These are phyloP conservation scores for Drosophila sechellia DNA, from an alignment of 1,140 invertebrate genomes.

Conservation along the genomic window DNA sequence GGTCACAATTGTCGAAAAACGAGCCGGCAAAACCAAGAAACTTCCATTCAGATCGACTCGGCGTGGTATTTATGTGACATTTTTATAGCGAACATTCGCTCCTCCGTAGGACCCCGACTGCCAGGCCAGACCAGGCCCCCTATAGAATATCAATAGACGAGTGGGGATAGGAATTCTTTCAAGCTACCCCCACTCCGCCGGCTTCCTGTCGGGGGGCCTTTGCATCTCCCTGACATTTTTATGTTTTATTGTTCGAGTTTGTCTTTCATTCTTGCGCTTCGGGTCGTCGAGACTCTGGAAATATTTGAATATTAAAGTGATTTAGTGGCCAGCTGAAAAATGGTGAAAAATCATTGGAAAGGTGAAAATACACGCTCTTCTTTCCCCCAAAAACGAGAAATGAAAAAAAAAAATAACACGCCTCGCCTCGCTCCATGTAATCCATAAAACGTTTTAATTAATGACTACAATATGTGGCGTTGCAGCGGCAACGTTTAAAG, in stretches of 20 bases:
- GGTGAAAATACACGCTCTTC: constrained; percentile 43
- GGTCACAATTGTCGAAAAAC: constrained; percentile 60
- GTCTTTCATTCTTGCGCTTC: constrained; percentile 32
- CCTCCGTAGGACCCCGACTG: constrained; percentile 41
- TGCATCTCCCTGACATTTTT: constrained; percentile 72
- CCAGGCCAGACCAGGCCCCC: constrained; percentile 8
- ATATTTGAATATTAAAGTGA: constrained; percentile 82
- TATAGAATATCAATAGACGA: constrained; percentile 51
- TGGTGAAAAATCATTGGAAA: constrained; percentile 73
- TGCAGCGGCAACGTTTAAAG: constrained; percentile 61
- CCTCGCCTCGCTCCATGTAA: constrained; percentile 62
- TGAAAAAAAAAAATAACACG: constrained; percentile 9
- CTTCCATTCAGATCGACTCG: constrained; percentile 54
- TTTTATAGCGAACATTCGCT: constrained; percentile 67
- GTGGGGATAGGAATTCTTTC: constrained; percentile 26
- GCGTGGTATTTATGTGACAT: constrained; percentile 76
- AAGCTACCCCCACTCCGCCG: constrained; percentile 16
- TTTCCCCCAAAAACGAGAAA: not conserved
- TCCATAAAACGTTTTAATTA: constrained; percentile 83
- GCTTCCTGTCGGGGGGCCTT: constrained; percentile 60
- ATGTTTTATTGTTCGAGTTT: constrained; percentile 77
- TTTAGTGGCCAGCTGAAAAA: constrained; percentile 76
- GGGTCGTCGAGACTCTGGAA: constrained; percentile 34
- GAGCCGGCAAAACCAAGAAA: constrained; percentile 36
- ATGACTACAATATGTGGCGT: constrained; percentile 81